These are phyloP conservation scores for Tachina fera DNA, from an alignment of 2,888 invertebrate species.

Conservation along the genomic window DNA sequence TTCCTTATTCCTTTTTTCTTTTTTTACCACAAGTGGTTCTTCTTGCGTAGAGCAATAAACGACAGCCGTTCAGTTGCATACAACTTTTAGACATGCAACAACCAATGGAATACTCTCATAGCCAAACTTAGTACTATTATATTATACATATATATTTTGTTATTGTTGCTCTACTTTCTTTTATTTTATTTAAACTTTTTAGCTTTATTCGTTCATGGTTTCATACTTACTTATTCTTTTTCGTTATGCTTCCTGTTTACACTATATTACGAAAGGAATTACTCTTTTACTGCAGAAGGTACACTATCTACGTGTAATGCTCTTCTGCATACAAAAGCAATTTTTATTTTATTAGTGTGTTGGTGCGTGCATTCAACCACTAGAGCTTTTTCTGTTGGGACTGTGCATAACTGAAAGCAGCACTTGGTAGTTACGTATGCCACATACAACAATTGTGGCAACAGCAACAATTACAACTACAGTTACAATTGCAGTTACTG, in stretches of 20 bases:
- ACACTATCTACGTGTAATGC: slow-evolving; percentile 7
- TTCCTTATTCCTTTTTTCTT: slow-evolving; percentile 10
- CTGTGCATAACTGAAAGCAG: slow-evolving; percentile 2
- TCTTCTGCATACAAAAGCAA: slow-evolving; percentile 11
- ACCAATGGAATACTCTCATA: slow-evolving; percentile 1
- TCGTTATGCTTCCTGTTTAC: slow-evolving; percentile 51
- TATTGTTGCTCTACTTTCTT: slow-evolving; percentile 20
- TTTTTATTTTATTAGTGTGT: slow-evolving; percentile 8
- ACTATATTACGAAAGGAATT: slow-evolving; percentile 47
- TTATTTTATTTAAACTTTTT: slow-evolving; percentile 30
- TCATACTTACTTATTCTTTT: neutral
- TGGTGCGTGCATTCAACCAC: slow-evolving; percentile 4
- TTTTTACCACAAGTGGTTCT: slow-evolving; percentile 42
- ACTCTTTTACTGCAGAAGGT: slow-evolving; percentile 24
- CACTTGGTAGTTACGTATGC: slow-evolving; percentile 8
- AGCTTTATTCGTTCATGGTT: slow-evolving; percentile 14
- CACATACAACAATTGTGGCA: neutral
- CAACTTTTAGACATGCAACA: slow-evolving; percentile 15
- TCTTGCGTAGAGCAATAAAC: neutral
- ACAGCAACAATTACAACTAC: slow-evolving; percentile 11
- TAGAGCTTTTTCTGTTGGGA: slow-evolving; percentile 33
- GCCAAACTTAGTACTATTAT: neutral
- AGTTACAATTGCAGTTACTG: neutral
- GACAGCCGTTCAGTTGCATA: slow-evolving; percentile 1
- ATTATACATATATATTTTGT: neutral